Evolutionary conservation across 2,797 vertebrate species (phyloP).

Genomic region (Knipowitschia caucasica): DNA sequence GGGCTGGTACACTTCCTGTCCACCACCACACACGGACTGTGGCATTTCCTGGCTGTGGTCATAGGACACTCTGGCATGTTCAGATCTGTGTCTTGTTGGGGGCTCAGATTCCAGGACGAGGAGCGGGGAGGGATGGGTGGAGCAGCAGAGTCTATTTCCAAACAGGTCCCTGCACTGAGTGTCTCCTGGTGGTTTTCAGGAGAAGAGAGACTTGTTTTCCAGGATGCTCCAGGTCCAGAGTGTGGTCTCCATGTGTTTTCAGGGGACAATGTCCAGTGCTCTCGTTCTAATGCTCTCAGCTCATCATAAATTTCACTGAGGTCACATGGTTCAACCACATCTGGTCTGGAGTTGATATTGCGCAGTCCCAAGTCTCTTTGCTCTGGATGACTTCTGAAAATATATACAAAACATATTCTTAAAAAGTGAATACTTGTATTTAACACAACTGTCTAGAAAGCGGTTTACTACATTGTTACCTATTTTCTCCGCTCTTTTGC

Average conservation of each 20-base stretch:
- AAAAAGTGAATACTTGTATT: neutral
- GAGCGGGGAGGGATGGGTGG: slow-evolving; percentile 86
- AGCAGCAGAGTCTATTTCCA: slow-evolving; percentile 60
- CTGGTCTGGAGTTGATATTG: slow-evolving; percentile 49
- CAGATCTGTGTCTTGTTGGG: slow-evolving; percentile 66
- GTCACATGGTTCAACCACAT: slow-evolving; percentile 62
- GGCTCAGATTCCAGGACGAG: slow-evolving; percentile 85
- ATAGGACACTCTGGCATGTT: slow-evolving; percentile 66
- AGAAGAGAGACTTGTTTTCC: slow-evolving; percentile 46
- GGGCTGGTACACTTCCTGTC: slow-evolving; percentile 70
- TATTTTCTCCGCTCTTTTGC: slow-evolving; percentile 81
- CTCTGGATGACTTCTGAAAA: slow-evolving; percentile 57
- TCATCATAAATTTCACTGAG: slow-evolving; percentile 70
- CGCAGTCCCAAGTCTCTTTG: slow-evolving; percentile 59
- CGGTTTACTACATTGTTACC: slow-evolving; percentile 65
- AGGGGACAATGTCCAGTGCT: slow-evolving; percentile 71
- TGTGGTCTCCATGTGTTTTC: slow-evolving; percentile 53
- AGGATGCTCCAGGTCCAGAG: slow-evolving; percentile 37
- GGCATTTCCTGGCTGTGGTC: slow-evolving; percentile 61
- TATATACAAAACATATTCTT: neutral
- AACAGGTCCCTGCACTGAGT: slow-evolving; percentile 29
- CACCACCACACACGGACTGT: slow-evolving; percentile 53
- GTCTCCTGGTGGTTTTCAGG: slow-evolving; percentile 47
- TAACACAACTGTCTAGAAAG: neutral
- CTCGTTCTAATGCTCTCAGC: slow-evolving; percentile 69